A percentile compares a stretch with the other conserved stretches of the same genome.
These are phyloP conservation scores for Mormyrus proboscirostris DNA, from an alignment of 2,797 vertebrate genomes.

Conservation along the genomic window DNA sequence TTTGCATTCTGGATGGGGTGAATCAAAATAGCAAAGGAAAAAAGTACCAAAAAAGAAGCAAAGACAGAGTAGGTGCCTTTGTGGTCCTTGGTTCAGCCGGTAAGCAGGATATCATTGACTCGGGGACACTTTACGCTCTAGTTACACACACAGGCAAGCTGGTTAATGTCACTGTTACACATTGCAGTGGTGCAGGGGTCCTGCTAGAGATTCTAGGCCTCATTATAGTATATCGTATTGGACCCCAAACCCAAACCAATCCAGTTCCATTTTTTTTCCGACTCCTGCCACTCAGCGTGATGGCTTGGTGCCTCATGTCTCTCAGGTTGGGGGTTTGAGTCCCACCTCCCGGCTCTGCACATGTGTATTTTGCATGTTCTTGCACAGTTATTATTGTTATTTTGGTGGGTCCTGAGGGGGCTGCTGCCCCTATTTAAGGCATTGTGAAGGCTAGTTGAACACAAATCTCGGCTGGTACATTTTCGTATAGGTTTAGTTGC, in stretches of 20 bases:
- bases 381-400: not conserved
- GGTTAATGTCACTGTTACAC: not conserved
- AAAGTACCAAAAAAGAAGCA: not conserved
- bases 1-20: not conserved
- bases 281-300: not conserved
- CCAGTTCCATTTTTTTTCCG: not conserved
- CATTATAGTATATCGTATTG: not conserved
- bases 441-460: not conserved
- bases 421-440: not conserved
- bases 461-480: not conserved
- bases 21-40: not conserved
- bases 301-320: not conserved
- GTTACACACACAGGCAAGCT: not conserved
- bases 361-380: not conserved
- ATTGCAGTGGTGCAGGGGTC: not conserved
- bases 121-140: not conserved
- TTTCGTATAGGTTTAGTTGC: not conserved
- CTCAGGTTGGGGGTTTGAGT: not conserved
- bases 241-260: not conserved
- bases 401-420: not conserved
- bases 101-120: constrained; percentile 3
- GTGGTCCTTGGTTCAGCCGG: not conserved
- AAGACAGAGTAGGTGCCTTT: not conserved
- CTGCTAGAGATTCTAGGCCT: not conserved
- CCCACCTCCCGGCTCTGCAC: not conserved